Conservation (phyloP, 2,113 vertebrate genomes). For the Nymphicus hollandicus region DNA sequence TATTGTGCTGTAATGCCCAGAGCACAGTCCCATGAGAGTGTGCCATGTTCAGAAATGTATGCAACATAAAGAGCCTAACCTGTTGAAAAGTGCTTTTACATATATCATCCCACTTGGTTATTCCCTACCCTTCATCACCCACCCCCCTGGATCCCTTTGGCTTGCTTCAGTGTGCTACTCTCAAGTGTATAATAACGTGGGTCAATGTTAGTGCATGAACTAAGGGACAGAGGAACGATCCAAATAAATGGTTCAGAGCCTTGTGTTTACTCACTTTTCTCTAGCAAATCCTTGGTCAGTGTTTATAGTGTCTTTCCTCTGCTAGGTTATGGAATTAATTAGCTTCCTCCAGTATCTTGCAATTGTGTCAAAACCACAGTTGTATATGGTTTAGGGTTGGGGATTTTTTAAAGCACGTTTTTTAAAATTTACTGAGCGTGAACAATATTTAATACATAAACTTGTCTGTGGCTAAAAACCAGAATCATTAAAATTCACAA, state of each 20-base stretch:
- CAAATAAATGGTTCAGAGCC: not conserved
- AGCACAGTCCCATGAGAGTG: not conserved
- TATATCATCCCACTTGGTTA: not conserved
- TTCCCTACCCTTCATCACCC: not conserved
- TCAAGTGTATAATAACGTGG: accelerated
- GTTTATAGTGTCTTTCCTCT: not conserved
- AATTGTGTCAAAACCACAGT: not conserved
- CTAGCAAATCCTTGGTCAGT: not conserved
- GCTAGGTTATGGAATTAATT: not conserved
- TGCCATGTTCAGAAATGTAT: not conserved
- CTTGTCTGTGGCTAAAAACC: not conserved
- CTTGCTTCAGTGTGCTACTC: not conserved
- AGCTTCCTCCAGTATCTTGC: not conserved
- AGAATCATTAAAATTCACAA: not conserved
- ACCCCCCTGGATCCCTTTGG: not conserved
- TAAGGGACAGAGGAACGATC: not conserved
- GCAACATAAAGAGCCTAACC: not conserved
- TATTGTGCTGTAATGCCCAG: not conserved
- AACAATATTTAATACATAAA: not conserved
- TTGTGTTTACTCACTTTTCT: not conserved
- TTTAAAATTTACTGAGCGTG: not conserved
- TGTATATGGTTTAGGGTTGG: not conserved
- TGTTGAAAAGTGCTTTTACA: not conserved
- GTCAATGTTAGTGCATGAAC: not conserved
- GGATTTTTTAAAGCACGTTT: not conserved